Evolutionary conservation across 2,888 invertebrate species (phyloP), one percentile per base, ranked within the genome.

Genomic region (Lycia hirtaria): DNA sequence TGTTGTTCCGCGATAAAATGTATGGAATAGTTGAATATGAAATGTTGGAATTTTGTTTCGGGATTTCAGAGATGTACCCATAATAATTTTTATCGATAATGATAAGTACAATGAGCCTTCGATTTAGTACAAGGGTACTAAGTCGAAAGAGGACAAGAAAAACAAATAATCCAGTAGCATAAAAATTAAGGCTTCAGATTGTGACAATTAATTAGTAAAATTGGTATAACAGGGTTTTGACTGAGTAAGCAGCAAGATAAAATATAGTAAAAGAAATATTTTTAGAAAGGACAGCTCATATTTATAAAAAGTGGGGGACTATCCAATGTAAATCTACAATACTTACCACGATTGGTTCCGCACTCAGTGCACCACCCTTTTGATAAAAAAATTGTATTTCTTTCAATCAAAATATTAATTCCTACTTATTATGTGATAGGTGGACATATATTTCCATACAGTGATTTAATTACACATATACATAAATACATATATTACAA

Each of bases 321-420:
- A 48, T 24, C 37, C 43, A 72, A 71, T 76, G 65, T 70, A 62
- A 59, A 35, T 24, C 64, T 62, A 64, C 56, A 72, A 73, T 73
- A 97, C 97, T 97, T 96, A 98, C 98, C 96, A 98, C 97, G 92
- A 98, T 97, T 87, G 97, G 98, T 94, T 97, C 97, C 94, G 97
- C 96, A 94, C 96, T 95, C 94, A 94, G 95, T 93, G 95, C 95
- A 93, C 95, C 95, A 94, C 95, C 93, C 95, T 96, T 95, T 85
- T 78, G 78, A 90, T 85, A 79, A 82, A 88, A 77, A 41, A 75
- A 58, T 6, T 55, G 33, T 67, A 14, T 68, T 57, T 53, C 35
- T 53, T 62, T 67, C 54, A 62, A 60, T 64, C 50, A 60, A 40
- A 50, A 44, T 47, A 40, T 62, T 54, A 56, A 54, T 55, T 64